Conservation (phyloP, 2,797 vertebrate genomes). For the Lacerta viridis region DNA sequence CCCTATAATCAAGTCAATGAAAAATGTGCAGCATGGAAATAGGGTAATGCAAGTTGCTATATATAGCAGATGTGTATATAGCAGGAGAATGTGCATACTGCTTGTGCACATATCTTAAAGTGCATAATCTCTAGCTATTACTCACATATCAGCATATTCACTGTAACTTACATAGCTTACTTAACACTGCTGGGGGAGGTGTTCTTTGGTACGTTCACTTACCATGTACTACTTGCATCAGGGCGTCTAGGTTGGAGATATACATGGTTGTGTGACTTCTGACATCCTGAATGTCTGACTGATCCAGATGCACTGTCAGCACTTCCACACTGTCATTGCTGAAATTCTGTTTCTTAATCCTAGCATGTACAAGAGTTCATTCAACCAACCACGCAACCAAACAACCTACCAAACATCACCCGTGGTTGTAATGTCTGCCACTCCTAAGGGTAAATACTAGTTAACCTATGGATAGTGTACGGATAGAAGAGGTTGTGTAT, state of each 20-base stretch:
- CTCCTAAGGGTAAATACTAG: neutral
- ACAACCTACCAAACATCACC: conserved; percentile 6
- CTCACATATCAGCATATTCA: neutral
- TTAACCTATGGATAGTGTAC: neutral
- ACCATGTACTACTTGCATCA: rapidly evolving
- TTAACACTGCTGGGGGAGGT: neutral
- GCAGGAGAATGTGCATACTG: neutral
- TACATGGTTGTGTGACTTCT: rapidly evolving
- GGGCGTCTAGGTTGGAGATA: rapidly evolving
- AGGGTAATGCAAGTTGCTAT: neutral
- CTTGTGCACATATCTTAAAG: neutral
- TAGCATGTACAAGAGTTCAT: conserved; percentile 8
- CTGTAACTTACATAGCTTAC: neutral
- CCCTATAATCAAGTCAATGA: neutral
- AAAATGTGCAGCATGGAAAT: neutral
- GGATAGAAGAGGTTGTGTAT: neutral
- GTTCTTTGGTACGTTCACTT: conserved; percentile 8
- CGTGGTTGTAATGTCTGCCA: neutral
- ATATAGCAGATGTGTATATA: neutral
- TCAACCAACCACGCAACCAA: neutral
- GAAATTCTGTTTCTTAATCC: neutral
- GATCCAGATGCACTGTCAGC: rapidly evolving
- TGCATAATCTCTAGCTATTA: neutral
- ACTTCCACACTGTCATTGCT: rapidly evolving
- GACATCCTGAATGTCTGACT: rapidly evolving